phyloP scores from a whole-genome alignment of 2,113 vertebrate species.

The Psittacus erithacus region DNA sequence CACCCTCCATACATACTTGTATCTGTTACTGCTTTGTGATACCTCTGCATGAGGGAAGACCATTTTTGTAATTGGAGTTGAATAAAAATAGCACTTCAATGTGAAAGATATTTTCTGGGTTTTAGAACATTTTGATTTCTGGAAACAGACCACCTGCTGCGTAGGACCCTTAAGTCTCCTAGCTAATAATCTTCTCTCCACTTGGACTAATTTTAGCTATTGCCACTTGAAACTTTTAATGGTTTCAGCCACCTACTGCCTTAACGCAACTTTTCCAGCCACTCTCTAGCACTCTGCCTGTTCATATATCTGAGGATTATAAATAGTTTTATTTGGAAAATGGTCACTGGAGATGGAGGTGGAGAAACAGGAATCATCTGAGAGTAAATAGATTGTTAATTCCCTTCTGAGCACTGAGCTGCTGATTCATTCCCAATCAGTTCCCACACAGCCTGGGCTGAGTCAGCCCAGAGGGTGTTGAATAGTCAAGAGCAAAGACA shows the following conservation, averaged over 20 bases:
- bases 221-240: slow-evolving; percentile 69
- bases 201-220: slow-evolving; percentile 61
- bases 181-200: slow-evolving; percentile 59
- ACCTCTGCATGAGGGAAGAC: slow-evolving; percentile 53
- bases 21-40: neutral
- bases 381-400: slow-evolving; percentile 51
- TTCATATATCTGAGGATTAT: slow-evolving; percentile 32
- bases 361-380: slow-evolving; percentile 31
- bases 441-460: slow-evolving; percentile 74
- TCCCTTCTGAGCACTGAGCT: slow-evolving; percentile 42
- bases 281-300: neutral
- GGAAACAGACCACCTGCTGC: slow-evolving; percentile 67
- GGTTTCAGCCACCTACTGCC: slow-evolving; percentile 56
- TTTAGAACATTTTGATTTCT: slow-evolving; percentile 51
- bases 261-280: slow-evolving; percentile 44
- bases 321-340: slow-evolving; percentile 61
- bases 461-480: slow-evolving; percentile 72
- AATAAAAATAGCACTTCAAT: slow-evolving; percentile 62
- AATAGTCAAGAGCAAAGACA: slow-evolving; percentile 53
- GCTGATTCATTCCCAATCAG: slow-evolving; percentile 56
- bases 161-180: slow-evolving; percentile 57
- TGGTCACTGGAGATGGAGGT: slow-evolving; percentile 51
- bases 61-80: slow-evolving; percentile 52
- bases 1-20: neutral
- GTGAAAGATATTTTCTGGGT: slow-evolving; percentile 36